These are phyloP conservation scores for Theocolax elegans DNA, from an alignment of 1,140 invertebrate genomes.

Conservation along the genomic window DNA sequence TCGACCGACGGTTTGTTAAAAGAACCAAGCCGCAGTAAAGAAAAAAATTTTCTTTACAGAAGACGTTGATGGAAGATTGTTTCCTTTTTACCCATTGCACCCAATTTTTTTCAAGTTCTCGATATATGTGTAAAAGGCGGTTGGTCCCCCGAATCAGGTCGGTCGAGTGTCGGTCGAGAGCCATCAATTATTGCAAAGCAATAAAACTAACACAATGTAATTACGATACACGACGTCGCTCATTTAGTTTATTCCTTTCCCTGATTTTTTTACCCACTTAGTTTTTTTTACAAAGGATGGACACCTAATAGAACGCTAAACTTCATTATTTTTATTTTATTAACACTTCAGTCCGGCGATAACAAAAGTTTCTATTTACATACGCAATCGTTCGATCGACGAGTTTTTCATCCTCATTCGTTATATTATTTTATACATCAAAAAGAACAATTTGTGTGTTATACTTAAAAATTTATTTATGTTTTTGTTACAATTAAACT, in stretches of 20 bases:
- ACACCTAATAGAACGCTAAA: conserved; percentile 15
- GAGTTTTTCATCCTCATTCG: conserved; percentile 4
- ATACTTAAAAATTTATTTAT: conserved; percentile 10
- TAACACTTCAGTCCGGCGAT: conserved; percentile 48
- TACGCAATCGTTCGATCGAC: conserved; percentile 34
- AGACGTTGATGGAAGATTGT: conserved; percentile 28
- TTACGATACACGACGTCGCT: conserved; percentile 29
- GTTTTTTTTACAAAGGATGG: conserved; percentile 13
- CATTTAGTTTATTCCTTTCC: conserved; percentile 10
- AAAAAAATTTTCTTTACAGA: conserved; percentile 17
- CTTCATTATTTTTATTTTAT: conserved; percentile 14
- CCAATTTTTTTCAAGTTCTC: conserved; percentile 7
- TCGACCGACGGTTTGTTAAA: conserved; percentile 10
- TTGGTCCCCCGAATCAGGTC: not conserved
- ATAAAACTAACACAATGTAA: conserved; percentile 37
- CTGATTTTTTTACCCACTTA: conserved; percentile 15
- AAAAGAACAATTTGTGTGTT: conserved; percentile 8
- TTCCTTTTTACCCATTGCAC: not conserved
- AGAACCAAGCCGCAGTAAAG: not conserved
- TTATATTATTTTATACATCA: conserved; percentile 25
- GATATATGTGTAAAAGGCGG: conserved; percentile 15
- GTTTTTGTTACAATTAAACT: conserved; percentile 22
- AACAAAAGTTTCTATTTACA: conserved; percentile 44
- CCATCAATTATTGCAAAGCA: conserved; percentile 32
- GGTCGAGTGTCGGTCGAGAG: conserved; percentile 19